Base-by-base conservation (phyloP, 2,113 vertebrate species). In the Aspiorhynchus laticeps region DNA sequence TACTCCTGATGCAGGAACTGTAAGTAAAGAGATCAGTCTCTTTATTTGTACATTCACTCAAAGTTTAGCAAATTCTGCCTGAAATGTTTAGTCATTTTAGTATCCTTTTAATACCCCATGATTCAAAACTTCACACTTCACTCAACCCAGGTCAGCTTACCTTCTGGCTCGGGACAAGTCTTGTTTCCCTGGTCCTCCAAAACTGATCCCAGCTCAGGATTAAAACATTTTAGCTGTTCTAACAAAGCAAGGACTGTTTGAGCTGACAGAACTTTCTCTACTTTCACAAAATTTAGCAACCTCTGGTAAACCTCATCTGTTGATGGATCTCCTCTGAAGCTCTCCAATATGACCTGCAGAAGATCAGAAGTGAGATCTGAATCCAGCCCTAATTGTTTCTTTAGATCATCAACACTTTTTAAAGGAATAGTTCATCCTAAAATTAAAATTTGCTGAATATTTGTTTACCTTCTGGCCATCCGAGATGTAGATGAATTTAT, bases 201-300 rank as follows among this genome's bases (percentile, higher is more conserved):
- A 4, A 82, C 85, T 0, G 2, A 53, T 74, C 88, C 89, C 11
- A 93, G 88, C 12, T 87, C 89, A 14, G 93, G 90, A 61, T 89
- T 88, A 0, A 17, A 65, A 0, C 92, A 91, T 80, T 93, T 90
- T 74, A 88, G 92, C 41, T 95, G 92, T 31, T 91, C 90, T 85
- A 95, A 81, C 24, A 95, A 87, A 24, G 90, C 91, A 73, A 95
- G 0, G 0, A 95, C 88, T 0, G 90, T 91, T 77, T 92, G 88
- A 51, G 91, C 81, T 26, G 88, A 88, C 67, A 93, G 86, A 61
- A 87, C 81, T 69, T 28, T 31, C 1, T 89, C 26, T 0, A 90
- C 88, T 74, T 85, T 91, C 5, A 93, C 89, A 89, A 89, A 90
- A 51, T 81, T 86, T 84, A 96, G 90, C 75, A 96, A 89, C 59